Conservation (phyloP, 2,797 vertebrate species). For the Psittacula derbiana region DNA sequence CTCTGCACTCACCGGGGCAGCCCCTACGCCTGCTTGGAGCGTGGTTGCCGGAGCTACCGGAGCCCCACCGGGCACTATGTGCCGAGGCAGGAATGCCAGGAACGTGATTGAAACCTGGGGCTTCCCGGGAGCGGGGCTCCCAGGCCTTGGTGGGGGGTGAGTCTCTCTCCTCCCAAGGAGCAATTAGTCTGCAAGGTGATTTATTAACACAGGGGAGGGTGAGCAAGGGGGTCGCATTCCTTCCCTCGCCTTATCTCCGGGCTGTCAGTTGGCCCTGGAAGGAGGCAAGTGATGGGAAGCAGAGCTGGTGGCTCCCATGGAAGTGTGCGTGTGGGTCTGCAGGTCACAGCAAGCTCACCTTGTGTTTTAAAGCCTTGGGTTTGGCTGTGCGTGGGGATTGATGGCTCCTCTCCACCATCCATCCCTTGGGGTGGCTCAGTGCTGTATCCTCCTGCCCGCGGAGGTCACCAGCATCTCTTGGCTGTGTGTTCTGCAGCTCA, state of each 20-base stretch:
- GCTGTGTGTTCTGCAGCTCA: neutral
- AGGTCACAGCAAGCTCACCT: neutral
- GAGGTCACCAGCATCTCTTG: neutral
- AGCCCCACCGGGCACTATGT: neutral
- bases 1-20: rapidly evolving
- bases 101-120: neutral
- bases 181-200: conserved; percentile 31
- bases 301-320: neutral
- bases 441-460: neutral
- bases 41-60: rapidly evolving
- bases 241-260: conserved; percentile 38
- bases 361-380: neutral
- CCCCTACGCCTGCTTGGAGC: rapidly evolving
- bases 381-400: rapidly evolving
- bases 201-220: neutral
- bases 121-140: neutral
- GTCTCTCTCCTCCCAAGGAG: neutral
- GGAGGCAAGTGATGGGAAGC: conserved; percentile 26
- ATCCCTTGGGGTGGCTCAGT: neutral
- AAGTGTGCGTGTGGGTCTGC: neutral
- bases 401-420: neutral
- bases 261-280: neutral
- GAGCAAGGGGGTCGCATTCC: conserved; percentile 38
- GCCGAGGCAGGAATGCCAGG: neutral
- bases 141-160: neutral